Conservation (phyloP, 2,888 invertebrate species). For the Cheilosia grossa region DNA sequence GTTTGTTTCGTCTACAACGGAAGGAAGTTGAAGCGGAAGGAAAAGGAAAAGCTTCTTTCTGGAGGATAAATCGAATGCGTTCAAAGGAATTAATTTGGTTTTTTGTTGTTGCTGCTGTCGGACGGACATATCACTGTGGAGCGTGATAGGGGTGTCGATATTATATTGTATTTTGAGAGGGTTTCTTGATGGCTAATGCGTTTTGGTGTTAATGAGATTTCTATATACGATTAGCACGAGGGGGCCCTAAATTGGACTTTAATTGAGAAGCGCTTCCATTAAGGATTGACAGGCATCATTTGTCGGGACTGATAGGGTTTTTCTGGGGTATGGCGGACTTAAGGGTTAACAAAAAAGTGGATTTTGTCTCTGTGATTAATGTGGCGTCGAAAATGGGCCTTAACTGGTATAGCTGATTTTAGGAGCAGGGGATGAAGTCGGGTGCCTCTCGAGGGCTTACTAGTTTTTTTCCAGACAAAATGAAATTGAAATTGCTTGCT, state of each 20-base stretch:
- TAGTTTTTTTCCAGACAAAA: no score
- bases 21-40: constrained; percentile 45
- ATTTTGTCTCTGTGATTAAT: background rate
- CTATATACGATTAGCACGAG: constrained; percentile 66
- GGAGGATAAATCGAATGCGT: constrained; percentile 18
- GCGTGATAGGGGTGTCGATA: constrained; percentile 2
- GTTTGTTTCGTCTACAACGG: constrained; percentile 37
- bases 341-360: background rate
- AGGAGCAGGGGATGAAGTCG: no score
- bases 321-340: background rate
- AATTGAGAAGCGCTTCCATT: constrained; percentile 51
- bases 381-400: background rate
- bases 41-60: constrained; percentile 6
- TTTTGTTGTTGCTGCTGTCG: background rate
- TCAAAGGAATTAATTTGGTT: constrained; percentile 36
- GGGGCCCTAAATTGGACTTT: constrained; percentile 62
- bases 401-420: no score
- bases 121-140: background rate
- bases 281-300: constrained; percentile 56
- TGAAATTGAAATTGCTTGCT: no score
- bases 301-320: constrained; percentile 44
- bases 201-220: constrained; percentile 70
- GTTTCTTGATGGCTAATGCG: constrained; percentile 45
- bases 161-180: constrained; percentile 32
- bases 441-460: no score